Evolutionary conservation across 1,140 invertebrate genomes (phyloP).

Genomic region (Euura saliciscinereae): DNA sequence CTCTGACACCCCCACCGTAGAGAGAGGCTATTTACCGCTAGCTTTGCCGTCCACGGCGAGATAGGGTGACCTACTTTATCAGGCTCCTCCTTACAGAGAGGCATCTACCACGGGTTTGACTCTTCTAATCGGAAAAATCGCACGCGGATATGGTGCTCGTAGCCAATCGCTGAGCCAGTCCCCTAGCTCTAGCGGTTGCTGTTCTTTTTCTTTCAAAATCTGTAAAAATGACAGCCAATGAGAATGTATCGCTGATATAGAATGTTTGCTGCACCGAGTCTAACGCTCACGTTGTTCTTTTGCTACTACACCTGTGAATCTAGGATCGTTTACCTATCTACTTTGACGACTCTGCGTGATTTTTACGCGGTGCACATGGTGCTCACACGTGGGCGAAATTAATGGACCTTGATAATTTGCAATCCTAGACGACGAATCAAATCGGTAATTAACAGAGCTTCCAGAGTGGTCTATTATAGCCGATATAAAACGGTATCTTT

Average conservation of each 20-base stretch:
- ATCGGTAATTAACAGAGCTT: no score
- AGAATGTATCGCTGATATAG: neutral
- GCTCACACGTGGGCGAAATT: no score
- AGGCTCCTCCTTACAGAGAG: slow-evolving; percentile 59
- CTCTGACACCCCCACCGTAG: slow-evolving; percentile 23
- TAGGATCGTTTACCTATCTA: no score
- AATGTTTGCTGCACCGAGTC: neutral
- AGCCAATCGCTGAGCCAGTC: neutral
- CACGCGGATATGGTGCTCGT: slow-evolving; percentile 24
- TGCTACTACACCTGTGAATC: neutral
- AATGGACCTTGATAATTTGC: no score
- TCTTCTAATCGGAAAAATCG: slow-evolving; percentile 57
- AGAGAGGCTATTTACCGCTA: slow-evolving; percentile 24
- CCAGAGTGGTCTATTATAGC: no score
- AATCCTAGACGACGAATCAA: no score
- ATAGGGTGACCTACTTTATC: slow-evolving; percentile 58
- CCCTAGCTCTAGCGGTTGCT: neutral
- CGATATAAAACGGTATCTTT: no score
- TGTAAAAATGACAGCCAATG: slow-evolving; percentile 21
- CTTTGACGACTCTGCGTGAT: no score
- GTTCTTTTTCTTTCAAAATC: neutral
- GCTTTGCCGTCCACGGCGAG: slow-evolving; percentile 14
- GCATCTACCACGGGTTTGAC: slow-evolving; percentile 51
- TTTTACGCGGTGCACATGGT: no score
- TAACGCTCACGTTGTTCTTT: neutral